Percentiles rank a stretch among this genome's conserved stretches.
Evolutionary conservation across 2,797 vertebrate genomes (phyloP).

Genomic region (Echeneis naucrates): DNA sequence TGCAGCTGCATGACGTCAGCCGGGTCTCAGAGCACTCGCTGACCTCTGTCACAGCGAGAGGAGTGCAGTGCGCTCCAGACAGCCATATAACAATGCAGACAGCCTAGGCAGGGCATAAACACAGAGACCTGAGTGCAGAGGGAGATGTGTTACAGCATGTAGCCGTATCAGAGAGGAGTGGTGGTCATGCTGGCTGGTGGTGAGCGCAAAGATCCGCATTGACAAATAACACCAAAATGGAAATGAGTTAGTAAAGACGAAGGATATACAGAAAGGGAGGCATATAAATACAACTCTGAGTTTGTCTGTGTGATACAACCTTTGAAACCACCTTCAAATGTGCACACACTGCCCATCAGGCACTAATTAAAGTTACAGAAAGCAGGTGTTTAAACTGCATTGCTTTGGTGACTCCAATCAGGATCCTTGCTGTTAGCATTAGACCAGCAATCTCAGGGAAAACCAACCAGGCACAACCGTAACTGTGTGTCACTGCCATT

Average conservation of each 20-base stretch:
- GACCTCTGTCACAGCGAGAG: conserved; percentile 79
- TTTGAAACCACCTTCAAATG: background rate
- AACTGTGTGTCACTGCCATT: conserved; percentile 7
- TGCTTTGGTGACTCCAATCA: conserved; percentile 31
- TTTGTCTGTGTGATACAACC: conserved; percentile 5
- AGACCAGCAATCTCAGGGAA: conserved; percentile 36
- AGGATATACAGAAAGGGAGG: conserved; percentile 15
- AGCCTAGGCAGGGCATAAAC: conserved; percentile 58
- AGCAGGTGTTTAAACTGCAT: conserved; percentile 22
- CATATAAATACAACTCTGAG: conserved; percentile 1
- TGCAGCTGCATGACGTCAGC: conserved; percentile 80
- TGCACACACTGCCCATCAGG: background rate
- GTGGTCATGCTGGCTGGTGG: conserved; percentile 43
- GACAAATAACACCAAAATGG: conserved; percentile 53
- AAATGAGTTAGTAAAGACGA: conserved; percentile 35
- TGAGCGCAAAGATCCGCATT: conserved; percentile 46
- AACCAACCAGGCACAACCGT: conserved; percentile 34
- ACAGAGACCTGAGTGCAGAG: conserved; percentile 55
- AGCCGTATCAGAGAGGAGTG: too few relatives aligned
- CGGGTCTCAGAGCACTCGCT: conserved; percentile 75
- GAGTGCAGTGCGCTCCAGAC: conserved; percentile 62
- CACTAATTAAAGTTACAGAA: conserved; percentile 15
- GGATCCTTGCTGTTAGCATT: conserved; percentile 29
- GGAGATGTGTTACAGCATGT: conserved; percentile 68
- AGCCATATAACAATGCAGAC: conserved; percentile 63